A percentile compares a stretch with the other conserved stretches of the same genome.
Conservation (phyloP, 2,113 vertebrate genomes). For the Sturnira hondurensis region DNA sequence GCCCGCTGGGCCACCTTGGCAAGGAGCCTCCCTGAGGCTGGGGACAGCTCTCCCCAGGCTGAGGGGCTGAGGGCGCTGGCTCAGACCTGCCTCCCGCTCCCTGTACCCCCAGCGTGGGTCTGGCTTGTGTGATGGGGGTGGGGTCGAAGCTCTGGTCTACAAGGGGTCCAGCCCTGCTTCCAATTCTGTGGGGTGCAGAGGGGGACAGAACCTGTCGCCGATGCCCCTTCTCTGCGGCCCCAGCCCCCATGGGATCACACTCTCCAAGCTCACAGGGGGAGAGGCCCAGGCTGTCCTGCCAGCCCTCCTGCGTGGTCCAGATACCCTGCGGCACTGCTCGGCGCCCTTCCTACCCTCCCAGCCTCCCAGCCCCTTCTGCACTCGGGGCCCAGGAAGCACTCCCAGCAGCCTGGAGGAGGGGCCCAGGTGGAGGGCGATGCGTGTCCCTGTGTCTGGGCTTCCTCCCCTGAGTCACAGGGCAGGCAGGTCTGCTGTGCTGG, state of each 20-base stretch:
- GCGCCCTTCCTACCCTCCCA: no score
- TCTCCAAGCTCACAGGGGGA: background rate
- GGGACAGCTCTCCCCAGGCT: background rate
- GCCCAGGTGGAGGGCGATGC: accelerated
- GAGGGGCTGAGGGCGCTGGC: accelerated
- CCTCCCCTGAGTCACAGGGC: accelerated
- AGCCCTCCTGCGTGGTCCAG: accelerated
- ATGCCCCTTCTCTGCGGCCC: no score
- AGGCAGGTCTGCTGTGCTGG: accelerated
- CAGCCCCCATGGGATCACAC: background rate
- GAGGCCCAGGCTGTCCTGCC: accelerated
- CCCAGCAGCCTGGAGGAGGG: background rate
- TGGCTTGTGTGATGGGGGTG: no score
- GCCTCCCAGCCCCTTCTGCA: background rate
- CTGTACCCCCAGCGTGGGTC: background rate
- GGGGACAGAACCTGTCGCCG: background rate
- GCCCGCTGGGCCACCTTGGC: accelerated
- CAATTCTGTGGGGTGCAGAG: accelerated
- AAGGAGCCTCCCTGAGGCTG: background rate
- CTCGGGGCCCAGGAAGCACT: background rate
- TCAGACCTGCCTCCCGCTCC: accelerated
- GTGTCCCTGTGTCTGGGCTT: accelerated
- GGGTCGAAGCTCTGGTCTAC: background rate
- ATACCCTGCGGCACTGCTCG: background rate
- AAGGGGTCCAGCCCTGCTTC: background rate